Conservation (phyloP, 2,797 vertebrate species). For the Anguilla marmorata region DNA sequence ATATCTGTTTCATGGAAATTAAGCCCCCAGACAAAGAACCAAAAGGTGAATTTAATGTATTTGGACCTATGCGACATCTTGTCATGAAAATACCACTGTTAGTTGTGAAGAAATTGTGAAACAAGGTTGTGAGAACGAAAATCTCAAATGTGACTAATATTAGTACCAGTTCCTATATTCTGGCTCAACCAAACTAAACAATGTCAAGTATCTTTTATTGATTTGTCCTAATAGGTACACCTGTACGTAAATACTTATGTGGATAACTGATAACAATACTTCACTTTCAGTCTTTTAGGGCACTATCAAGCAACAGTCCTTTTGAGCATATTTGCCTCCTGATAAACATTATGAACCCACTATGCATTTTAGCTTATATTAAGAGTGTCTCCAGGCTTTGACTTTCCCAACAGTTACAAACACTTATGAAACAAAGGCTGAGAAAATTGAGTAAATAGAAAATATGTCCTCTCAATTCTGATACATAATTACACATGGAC, state of each 20-base stretch:
- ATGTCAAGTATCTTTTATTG: not conserved
- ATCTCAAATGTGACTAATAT: not conserved
- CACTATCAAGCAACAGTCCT: not conserved
- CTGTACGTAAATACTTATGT: not conserved
- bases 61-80: not conserved
- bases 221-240: too few species aligned
- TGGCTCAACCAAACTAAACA: not conserved
- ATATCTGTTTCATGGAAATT: not conserved
- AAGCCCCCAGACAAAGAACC: not conserved
- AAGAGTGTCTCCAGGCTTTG: not conserved
- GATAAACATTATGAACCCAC: not conserved
- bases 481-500: not conserved
- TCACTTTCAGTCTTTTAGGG: conserved; percentile 8
- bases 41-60: not conserved
- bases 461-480: not conserved
- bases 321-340: not conserved
- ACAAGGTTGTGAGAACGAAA: not conserved
- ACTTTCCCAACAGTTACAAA: not conserved
- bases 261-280: not conserved
- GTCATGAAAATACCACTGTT: not conserved
- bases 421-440: not conserved
- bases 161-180: not conserved
- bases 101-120: not conserved
- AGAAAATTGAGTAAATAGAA: not conserved
- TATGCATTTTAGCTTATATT: not conserved